Base-by-base conservation (phyloP, 2,888 invertebrate species). In the Eupithecia abbreviata region DNA sequence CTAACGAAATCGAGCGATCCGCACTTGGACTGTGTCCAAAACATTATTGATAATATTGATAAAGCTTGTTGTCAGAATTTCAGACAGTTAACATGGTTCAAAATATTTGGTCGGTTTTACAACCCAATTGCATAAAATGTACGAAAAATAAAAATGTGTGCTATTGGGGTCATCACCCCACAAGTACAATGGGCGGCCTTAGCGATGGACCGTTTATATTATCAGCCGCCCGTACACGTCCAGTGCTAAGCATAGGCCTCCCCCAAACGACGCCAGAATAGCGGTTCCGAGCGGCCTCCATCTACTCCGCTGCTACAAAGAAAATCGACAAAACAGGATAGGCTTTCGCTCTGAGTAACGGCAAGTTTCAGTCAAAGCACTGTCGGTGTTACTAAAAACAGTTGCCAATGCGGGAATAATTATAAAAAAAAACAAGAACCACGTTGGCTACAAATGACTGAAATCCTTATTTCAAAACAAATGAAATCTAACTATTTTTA, bases 41-140 rank as follows among this genome's bases (percentile, higher is more conserved):
- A 58, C 58, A 58, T 30, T 9, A 58, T 18, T 1, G 58, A 58
- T 10, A 18, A 58, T 58, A 10, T 58, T 58, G 18, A 58, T 58
- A 58, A 58, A 58, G 58, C 18, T 18, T 30, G 58, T 58, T 58
- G 58, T 58, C 66, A 71, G 73, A 73, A 73, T 70, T 65, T 73
- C 62, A 72, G 68, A 72, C 58, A 45, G 66, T 30, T 58, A 58
- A 30, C 18, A 18, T 55, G 55, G n/a, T 55, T 55, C n/a, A 6
- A 55, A 55, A 55, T 55, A 55, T n/a, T 55, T 7, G 1, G n/a
- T 3, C 15, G 15, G 15, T 43, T 43, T 43, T 43, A 15, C n/a
- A 6, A 55, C 6, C n/a, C 55, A n/a, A 30, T 30, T 51, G 3
- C n/a, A 3, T 18, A 55, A 55, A n/a, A n/a, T 51, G 15, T 15